These are phyloP conservation scores for Chaetodon trifascialis DNA, from an alignment of 2,113 vertebrate genomes.

Conservation along the genomic window DNA sequence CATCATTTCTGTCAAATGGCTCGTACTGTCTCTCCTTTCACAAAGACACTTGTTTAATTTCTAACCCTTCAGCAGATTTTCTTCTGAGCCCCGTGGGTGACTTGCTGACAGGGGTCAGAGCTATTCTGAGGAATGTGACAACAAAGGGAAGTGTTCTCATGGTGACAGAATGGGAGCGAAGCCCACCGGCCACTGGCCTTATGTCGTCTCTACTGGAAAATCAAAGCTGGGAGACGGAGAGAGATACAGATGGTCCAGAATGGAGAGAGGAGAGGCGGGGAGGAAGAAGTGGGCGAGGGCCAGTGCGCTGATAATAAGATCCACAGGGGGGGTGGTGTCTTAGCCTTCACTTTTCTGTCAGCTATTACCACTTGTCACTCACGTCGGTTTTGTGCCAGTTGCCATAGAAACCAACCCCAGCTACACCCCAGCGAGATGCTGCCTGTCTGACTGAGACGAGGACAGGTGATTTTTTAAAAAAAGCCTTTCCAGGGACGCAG, in stretches of 20 bases:
- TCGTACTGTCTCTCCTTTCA: not conserved
- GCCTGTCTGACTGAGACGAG: not conserved
- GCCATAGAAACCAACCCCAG: constrained; percentile 73
- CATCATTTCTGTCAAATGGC: not conserved
- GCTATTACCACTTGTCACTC: constrained; percentile 60
- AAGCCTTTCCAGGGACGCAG: not conserved
- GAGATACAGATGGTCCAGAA: not conserved
- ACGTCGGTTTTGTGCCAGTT: constrained; percentile 58
- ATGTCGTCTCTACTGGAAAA: constrained; percentile 39
- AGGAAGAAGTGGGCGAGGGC: not conserved
- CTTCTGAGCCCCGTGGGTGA: constrained; percentile 20
- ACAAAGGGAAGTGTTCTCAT: constrained; percentile 51
- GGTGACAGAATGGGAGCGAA: constrained; percentile 66
- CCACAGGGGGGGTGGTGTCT: not conserved
- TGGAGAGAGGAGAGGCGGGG: not conserved
- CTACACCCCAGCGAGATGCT: constrained; percentile 22
- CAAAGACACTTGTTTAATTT: not conserved
- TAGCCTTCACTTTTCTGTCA: constrained; percentile 38
- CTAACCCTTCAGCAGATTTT: not conserved
- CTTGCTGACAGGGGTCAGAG: constrained; percentile 56
- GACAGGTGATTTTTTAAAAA: constrained; percentile 26
- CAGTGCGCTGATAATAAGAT: constrained; percentile 41
- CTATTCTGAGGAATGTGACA: constrained; percentile 20
- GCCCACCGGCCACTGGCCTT: constrained; percentile 17
- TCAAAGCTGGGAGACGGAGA: not conserved